A percentile compares a stretch with the other conserved stretches of the same genome.
phyloP scores from a whole-genome alignment of 2,797 vertebrate genomes.

The Rousettus madagascariensis region DNA sequence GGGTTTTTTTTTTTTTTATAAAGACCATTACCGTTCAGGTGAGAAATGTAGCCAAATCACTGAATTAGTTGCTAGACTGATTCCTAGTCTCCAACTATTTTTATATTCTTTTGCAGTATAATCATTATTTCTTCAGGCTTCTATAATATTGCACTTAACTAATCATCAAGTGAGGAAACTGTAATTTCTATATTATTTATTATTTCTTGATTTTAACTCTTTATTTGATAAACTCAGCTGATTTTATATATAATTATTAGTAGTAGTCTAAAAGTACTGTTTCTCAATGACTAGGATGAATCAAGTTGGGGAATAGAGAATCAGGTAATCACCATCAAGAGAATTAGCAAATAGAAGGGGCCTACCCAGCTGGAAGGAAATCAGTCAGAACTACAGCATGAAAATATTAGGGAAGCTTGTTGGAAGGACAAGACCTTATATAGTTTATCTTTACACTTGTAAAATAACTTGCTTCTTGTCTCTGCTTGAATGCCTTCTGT shows the following conservation, averaged over 20 bases:
- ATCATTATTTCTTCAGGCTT: neutral
- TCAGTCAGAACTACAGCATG: accelerated
- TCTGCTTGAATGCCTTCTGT: neutral
- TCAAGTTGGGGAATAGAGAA: neutral
- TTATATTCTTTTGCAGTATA: neutral
- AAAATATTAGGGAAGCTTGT: neutral
- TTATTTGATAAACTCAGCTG: neutral
- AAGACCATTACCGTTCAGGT: neutral
- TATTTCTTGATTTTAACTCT: conserved; percentile 28
- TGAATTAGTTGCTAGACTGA: neutral
- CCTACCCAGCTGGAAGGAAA: neutral
- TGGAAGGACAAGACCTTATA: neutral
- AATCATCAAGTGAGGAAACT: neutral
- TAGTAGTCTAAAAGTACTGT: neutral
- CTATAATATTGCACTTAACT: neutral
- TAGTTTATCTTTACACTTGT: neutral
- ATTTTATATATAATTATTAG: neutral
- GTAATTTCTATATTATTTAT: neutral
- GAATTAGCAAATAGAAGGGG: neutral
- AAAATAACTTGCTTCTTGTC: neutral
- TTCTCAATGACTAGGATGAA: neutral
- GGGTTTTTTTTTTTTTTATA: neutral
- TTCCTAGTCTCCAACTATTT: neutral
- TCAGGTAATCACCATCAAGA: too few species aligned
- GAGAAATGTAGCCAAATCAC: neutral